Conservation (phyloP, 92 coral and sea anemone species). For the Epizoanthus fatuus region DNA sequence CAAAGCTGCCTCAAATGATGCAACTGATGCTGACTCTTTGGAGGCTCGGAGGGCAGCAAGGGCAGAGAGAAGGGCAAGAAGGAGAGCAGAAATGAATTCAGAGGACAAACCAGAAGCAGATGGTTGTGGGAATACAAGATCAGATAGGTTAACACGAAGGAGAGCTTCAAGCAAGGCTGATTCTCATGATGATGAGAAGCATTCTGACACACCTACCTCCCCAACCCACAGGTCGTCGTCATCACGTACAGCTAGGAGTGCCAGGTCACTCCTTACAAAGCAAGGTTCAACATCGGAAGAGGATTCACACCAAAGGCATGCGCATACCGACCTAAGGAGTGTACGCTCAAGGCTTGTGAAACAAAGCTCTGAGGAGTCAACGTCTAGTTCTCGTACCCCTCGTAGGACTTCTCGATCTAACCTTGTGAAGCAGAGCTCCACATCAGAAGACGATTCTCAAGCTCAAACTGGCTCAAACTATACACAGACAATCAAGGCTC, state of each 20-base stretch:
- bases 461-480: constrained; percentile 24
- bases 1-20: not conserved
- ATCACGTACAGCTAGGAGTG: constrained; percentile 41
- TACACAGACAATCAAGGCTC: constrained; percentile 39
- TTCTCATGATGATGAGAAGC: constrained; percentile 34
- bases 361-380: constrained; percentile 30
- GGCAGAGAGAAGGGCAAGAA: constrained; percentile 82
- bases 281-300: constrained; percentile 47
- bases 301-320: constrained; percentile 5
- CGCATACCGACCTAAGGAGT: constrained; percentile 14
- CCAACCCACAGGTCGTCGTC: constrained; percentile 19
- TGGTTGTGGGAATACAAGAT: constrained; percentile 43
- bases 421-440: constrained; percentile 26
- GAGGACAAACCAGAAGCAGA: constrained; percentile 54
- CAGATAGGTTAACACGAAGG: constrained; percentile 22
- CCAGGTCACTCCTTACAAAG: constrained; percentile 14
- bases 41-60: constrained; percentile 63
- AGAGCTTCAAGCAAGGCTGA: constrained; percentile 24
- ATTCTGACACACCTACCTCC: constrained; percentile 12
- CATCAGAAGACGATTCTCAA: constrained; percentile 35
- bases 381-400: constrained; percentile 9
- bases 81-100: constrained; percentile 49
- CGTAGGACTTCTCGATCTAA: constrained; percentile 22
- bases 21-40: not conserved
- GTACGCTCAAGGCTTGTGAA: constrained; percentile 31